A percentile compares a stretch with the other conserved stretches of the same genome.
These are phyloP conservation scores for Caenorhabditis parvicauda DNA, from an alignment of 2,888 invertebrate genomes.

Conservation along the genomic window DNA sequence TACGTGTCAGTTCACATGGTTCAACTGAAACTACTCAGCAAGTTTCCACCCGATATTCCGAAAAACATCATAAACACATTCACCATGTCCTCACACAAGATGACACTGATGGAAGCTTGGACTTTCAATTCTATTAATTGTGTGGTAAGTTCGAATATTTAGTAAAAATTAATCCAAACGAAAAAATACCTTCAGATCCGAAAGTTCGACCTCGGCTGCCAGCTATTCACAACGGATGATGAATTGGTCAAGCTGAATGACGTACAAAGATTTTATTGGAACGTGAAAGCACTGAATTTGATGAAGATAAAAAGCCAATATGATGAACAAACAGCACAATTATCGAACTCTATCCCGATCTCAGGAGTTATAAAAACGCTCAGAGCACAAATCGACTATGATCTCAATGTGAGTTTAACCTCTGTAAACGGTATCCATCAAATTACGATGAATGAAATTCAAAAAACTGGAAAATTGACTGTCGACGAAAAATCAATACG, in stretches of 20 bases:
- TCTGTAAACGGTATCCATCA: too few relatives aligned
- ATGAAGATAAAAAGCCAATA: slow-evolving; percentile 31
- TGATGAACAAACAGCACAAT: slow-evolving; percentile 22
- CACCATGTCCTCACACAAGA: slow-evolving; percentile 49
- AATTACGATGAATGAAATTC: too few relatives aligned
- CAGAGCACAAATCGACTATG: slow-evolving; percentile 57
- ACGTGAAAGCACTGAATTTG: slow-evolving; percentile 46
- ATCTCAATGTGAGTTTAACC: slow-evolving; percentile 26
- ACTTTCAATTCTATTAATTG: slow-evolving; percentile 53
- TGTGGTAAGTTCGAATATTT: too few relatives aligned
- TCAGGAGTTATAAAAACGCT: slow-evolving; percentile 28
- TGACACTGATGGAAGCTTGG: slow-evolving; percentile 46
- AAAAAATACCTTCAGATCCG: too few relatives aligned
- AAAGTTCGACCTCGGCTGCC: slow-evolving; percentile 52
- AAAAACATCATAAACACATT: slow-evolving; percentile 28
- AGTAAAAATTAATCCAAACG: too few relatives aligned
- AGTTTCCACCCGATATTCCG: slow-evolving; percentile 50
- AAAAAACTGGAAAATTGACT: too few relatives aligned
- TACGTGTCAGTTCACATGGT: slow-evolving; percentile 52
- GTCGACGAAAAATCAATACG: too few relatives aligned
- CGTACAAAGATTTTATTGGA: slow-evolving; percentile 55
- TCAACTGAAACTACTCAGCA: slow-evolving; percentile 47
- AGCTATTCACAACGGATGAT: slow-evolving; percentile 47
- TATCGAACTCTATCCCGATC: slow-evolving; percentile 24
- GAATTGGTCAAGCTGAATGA: slow-evolving; percentile 45